Conservation (phyloP, 2,888 invertebrate species). For the Microplitis manilae region DNA sequence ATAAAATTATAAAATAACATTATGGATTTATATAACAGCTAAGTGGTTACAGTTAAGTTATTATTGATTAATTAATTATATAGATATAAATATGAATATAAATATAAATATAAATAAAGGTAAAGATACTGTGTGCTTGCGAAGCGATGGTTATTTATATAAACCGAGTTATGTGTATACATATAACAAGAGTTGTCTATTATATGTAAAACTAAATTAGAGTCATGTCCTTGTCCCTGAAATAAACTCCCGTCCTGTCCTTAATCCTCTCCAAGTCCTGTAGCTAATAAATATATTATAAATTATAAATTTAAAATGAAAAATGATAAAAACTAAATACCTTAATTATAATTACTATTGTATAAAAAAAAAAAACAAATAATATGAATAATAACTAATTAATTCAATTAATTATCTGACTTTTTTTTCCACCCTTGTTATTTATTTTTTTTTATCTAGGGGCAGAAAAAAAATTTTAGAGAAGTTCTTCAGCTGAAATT, state of each 20-base stretch:
- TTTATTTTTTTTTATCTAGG: background rate
- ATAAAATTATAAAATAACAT: constrained; percentile 35
- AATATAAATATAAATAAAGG: constrained; percentile 22
- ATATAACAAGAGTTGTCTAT: constrained; percentile 48
- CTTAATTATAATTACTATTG: constrained; percentile 71
- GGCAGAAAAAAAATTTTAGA: too few species aligned
- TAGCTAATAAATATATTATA: constrained; percentile 67
- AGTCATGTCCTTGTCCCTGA: constrained; percentile 23
- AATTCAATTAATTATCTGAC: constrained; percentile 64
- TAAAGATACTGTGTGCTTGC: background rate
- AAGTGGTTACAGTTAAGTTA: constrained; percentile 13
- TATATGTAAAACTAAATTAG: constrained; percentile 50
- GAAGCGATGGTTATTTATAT: constrained; percentile 3
- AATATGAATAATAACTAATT: constrained; percentile 71
- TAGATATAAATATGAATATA: constrained; percentile 20
- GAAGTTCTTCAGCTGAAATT: too few species aligned
- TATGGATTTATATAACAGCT: background rate
- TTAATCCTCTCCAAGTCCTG: constrained; percentile 37
- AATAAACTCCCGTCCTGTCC: constrained; percentile 10
- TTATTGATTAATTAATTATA: constrained; percentile 33
- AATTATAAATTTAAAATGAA: constrained; percentile 51
- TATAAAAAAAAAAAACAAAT: constrained; percentile 58
- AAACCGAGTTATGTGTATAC: constrained; percentile 28
- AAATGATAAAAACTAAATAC: constrained; percentile 66
- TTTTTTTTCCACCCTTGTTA: constrained; percentile 18